Evolutionary conservation across 2,888 invertebrate species (phyloP).

Genomic region (Eurytoma adleriae): DNA sequence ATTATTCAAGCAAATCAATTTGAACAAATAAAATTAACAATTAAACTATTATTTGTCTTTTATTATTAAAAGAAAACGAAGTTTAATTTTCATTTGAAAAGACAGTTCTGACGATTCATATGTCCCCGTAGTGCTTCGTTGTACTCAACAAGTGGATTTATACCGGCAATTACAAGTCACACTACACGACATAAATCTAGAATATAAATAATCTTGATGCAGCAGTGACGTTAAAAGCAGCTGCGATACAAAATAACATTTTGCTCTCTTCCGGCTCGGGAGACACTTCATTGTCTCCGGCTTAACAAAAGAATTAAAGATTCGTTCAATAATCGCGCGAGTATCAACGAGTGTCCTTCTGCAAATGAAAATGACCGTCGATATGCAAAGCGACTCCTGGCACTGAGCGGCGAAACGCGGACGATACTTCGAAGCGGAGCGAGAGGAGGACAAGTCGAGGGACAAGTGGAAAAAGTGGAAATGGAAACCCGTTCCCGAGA

Average conservation of each 20-base stretch:
- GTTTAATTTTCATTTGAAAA: too few relatives aligned
- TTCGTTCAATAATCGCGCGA: constrained; percentile 18
- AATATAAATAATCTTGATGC: constrained; percentile 1
- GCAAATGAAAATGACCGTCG: constrained; percentile 31
- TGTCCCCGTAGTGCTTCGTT: too few relatives aligned
- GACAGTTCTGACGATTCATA: too few relatives aligned
- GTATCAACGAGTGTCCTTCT: constrained; percentile 32
- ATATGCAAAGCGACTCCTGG: constrained; percentile 44
- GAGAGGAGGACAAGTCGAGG: not conserved
- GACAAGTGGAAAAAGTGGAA: not conserved
- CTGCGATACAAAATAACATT: not conserved
- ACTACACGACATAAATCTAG: constrained; percentile 9
- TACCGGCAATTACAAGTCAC: constrained; percentile 6
- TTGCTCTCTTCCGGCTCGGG: not conserved
- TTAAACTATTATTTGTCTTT: too few relatives aligned
- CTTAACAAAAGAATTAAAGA: constrained; percentile 43
- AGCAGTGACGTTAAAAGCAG: not conserved
- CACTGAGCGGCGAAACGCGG: not conserved
- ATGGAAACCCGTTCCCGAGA: constrained; percentile 16
- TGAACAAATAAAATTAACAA: too few relatives aligned
- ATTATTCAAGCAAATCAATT: too few relatives aligned
- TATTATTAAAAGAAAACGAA: too few relatives aligned
- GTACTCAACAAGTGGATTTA: constrained; percentile 13
- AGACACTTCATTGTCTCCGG: not conserved
- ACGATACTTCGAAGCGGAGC: not conserved